Evolutionary conservation across 2,797 vertebrate genomes (phyloP), one percentile per base, ranked within the genome.

Genomic region (Enteromius argenteus): DNA sequence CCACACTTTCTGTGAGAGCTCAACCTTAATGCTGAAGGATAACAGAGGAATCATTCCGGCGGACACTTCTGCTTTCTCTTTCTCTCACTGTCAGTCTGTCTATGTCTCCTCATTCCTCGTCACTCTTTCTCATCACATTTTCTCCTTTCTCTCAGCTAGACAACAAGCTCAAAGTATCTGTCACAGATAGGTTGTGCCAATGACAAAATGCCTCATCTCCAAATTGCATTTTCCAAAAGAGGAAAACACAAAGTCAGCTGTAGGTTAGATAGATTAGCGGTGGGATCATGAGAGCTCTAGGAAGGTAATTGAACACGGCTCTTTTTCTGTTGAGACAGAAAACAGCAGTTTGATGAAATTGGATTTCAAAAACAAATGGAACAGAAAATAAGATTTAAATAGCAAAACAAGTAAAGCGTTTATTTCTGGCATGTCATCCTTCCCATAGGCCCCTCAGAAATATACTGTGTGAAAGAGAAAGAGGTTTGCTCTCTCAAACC

Each of bases 151-250:
- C 78, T 72, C 76, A 78, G 72, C 53, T 72, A 35, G 80, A 80
- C 68, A 82, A 80, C 53, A 79, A n/a, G 51, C 32, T 56, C 75
- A 86, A 83, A 74, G 73, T 68, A 58, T 83, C 79, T 87, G 86
- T 84, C 82, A 87, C 79, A 60, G 76, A 66, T 64, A 76, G 51
- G 85, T 79, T 75, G 79, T 49, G 71, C 67, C 72, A 81, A 72
- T 86, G 77, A 78, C 87, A 86, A 83, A 80, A 78, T 46, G 80
- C 72, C 69, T 80, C 75, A 81, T 89, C 42, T 83, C 58, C 58
- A 89, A 86, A 89, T 85, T 83, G 80, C 67, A 80, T 86, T 86
- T 83, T 87, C 71, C 71, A 60, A 80, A 67, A 85, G 23, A 66
- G 32, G 71, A 60, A 60, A 69, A 84, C n/a, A 79, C 58, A 87